Evolutionary conservation across 2,113 vertebrate species (phyloP).

Genomic region (Trochalopteron elliotii): DNA sequence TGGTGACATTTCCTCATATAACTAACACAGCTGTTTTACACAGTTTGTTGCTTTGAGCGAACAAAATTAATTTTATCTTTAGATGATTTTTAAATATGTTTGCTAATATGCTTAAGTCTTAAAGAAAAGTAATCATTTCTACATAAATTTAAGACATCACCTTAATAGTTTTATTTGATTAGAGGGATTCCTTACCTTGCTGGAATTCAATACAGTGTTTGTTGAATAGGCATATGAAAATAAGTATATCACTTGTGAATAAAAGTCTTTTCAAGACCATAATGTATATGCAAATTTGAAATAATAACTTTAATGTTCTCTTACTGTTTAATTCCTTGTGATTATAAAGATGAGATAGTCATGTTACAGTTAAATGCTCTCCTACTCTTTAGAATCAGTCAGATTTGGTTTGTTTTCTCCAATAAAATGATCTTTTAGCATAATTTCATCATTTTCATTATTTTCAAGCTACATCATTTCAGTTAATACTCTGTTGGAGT

Average conservation of each 20-base stretch:
- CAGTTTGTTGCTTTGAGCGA: neutral
- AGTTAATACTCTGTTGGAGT: neutral
- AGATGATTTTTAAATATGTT: neutral
- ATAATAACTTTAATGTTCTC: neutral
- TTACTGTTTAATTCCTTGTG: neutral
- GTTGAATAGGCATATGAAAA: neutral
- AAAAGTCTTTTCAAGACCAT: neutral
- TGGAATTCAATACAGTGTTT: neutral
- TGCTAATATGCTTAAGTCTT: neutral
- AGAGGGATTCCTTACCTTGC: neutral
- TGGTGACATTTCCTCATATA: neutral
- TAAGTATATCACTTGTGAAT: neutral
- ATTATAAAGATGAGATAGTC: neutral
- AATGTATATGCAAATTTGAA: neutral
- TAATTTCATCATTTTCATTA: neutral
- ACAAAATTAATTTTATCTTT: slow-evolving; percentile 33
- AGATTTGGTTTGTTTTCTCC: neutral
- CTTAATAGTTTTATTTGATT: neutral
- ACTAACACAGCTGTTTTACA: neutral
- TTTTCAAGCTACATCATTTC: neutral
- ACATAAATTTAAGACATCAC: neutral
- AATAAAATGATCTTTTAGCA: neutral
- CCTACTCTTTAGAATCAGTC: neutral
- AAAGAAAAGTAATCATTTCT: neutral
- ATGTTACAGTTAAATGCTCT: neutral